These are phyloP conservation scores for Erythrocercus mccallii DNA, from an alignment of 2,113 vertebrate genomes.

Conservation along the genomic window DNA sequence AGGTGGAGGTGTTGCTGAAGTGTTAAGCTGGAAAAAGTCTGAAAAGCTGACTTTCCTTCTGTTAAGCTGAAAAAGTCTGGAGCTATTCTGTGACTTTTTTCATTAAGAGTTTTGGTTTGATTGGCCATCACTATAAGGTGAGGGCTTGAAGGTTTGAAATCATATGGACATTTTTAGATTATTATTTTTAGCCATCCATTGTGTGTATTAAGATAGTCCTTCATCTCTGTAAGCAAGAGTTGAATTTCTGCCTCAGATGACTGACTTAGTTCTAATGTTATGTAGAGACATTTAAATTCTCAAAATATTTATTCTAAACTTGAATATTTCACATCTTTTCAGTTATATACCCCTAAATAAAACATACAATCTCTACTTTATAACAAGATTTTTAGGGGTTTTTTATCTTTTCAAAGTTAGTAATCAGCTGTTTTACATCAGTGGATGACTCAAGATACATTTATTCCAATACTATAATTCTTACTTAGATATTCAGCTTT, in stretches of 20 bases:
- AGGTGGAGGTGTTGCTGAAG: not conserved
- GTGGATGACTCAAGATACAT: not conserved
- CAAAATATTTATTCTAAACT: not conserved
- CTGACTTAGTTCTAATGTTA: not conserved
- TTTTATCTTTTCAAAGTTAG: not conserved
- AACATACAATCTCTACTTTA: not conserved
- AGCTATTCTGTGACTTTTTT: not conserved
- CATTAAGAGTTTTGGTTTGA: not conserved
- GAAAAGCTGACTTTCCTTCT: too few species aligned
- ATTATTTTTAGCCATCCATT: not conserved
- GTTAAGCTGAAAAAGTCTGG: not conserved
- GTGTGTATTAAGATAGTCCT: not conserved
- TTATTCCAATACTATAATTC: not conserved
- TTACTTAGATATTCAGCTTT: not conserved
- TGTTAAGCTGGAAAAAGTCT: not conserved
- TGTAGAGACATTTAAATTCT: not conserved
- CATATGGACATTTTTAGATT: not conserved
- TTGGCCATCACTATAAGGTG: accelerated
- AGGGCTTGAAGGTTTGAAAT: not conserved
- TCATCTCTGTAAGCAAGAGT: not conserved
- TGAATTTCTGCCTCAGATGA: not conserved
- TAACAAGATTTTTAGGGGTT: not conserved
- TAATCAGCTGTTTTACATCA: not conserved
- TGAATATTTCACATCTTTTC: not conserved
- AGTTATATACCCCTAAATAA: not conserved